Base-by-base conservation (phyloP, 2,797 vertebrate genomes). In the Leptodactylus fallax region DNA sequence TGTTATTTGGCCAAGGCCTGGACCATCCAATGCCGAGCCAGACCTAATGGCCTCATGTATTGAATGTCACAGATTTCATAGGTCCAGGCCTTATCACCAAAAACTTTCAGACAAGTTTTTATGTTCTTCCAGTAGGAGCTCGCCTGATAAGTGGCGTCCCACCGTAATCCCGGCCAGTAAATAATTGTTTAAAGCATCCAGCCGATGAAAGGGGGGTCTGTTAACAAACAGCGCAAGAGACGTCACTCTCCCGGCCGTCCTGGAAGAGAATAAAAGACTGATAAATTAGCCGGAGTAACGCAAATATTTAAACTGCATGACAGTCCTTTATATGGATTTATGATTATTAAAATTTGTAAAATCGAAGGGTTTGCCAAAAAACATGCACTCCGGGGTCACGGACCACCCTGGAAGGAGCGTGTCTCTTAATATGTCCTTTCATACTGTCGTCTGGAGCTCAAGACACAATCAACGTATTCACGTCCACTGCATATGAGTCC, bases 291-390 rank as follows among this genome's bases (percentile, higher is more conserved):
- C 89, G 83, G 87, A 89, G 92, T 92, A 93, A 95, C 92, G 92
- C 92, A 92, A 91, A 92, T 94, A 93, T 92, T 94, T 93, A 94
- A 93, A 91, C 91, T 89, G 93, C 93, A 92, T 93, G 94, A 95
- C 94, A 95, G 93, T 94, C 63, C 85, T 89, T 95, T 94, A 95
- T 94, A 93, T 77, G 91, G 90, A 92, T 94, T 88, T 92, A 85
- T 91, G 92, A 90, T 93, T 94, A 93, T 93, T 92, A 92, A 93
- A 93, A 89, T 94, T 94, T 94, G 92, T 91, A 92, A 93, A 93
- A 92, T 92, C 90, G 85, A 74, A 90, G 85, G 9, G 0, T 19
- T 90, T 92, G 93, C 93, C 94, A 95, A 93, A 89, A 92, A 90
- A 91, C n/a, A 84, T 92, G 90, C 90, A 91, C 90, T 90, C 0